Evolutionary conservation across 2,888 invertebrate genomes (phyloP).

Genomic region (Cecidostiba fungosa): DNA sequence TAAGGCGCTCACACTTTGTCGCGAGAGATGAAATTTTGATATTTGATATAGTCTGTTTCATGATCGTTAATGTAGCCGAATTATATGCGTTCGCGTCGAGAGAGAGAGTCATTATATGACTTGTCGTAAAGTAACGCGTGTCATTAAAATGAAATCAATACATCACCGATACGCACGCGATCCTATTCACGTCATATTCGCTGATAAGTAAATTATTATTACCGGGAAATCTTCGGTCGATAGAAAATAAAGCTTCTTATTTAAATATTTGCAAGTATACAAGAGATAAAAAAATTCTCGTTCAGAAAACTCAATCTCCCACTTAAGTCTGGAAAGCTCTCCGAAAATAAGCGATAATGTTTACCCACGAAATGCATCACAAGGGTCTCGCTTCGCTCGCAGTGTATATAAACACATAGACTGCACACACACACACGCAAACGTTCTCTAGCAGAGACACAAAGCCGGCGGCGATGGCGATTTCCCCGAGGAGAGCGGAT

Average conservation of each 20-base stretch:
- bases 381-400: background rate
- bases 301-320: background rate
- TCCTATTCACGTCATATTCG: no score
- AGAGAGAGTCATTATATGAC: background rate
- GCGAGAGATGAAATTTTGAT: background rate
- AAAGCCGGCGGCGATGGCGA: background rate
- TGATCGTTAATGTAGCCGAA: background rate
- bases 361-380: conserved; percentile 16
- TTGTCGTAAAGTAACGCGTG: background rate
- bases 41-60: background rate
- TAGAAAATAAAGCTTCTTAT: no score
- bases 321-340: background rate
- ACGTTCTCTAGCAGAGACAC: background rate
- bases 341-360: conserved; percentile 4
- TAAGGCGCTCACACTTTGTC: background rate
- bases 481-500: conserved; percentile 45
- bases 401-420: background rate
- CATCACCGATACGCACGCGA: background rate
- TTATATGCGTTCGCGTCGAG: background rate
- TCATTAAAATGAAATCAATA: background rate
- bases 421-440: background rate
- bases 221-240: no score
- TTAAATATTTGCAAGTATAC: no score
- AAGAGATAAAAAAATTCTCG: no score
- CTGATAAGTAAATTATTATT: no score